A percentile compares a stretch with the other conserved stretches of the same genome.
Conservation (phyloP, 2,888 invertebrate genomes). For the Gisinianus flammeolus region DNA sequence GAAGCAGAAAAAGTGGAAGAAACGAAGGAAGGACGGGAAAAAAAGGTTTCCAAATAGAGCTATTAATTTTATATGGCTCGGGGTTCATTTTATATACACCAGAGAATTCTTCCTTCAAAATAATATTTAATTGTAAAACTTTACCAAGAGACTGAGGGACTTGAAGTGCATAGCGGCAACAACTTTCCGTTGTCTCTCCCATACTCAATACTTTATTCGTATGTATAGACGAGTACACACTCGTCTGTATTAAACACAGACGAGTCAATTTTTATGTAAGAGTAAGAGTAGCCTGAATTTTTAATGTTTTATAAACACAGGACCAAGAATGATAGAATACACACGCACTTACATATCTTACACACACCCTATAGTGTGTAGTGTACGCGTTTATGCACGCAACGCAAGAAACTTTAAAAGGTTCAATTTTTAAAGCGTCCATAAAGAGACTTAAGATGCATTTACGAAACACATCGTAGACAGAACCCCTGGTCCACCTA, state of each 20-base stretch:
- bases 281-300: neutral
- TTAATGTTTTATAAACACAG: neutral
- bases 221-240: too few relatives aligned
- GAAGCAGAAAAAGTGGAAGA: neutral
- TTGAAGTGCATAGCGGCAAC: neutral
- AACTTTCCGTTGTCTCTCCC: neutral
- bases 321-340: neutral
- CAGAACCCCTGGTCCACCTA: slow-evolving; percentile 26
- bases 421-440: slow-evolving; percentile 37
- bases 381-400: neutral
- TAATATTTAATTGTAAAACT: slow-evolving; percentile 9
- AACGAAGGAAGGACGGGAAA: neutral
- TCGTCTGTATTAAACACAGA: too few relatives aligned
- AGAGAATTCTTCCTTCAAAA: neutral
- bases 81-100: neutral
- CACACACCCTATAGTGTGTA: neutral
- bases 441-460: slow-evolving; percentile 28
- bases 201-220: neutral
- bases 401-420: slow-evolving; percentile 21
- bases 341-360: neutral
- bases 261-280: too few relatives aligned
- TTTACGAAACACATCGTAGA: slow-evolving; percentile 32
- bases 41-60: slow-evolving; percentile 13
- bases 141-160: neutral
- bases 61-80: slow-evolving; percentile 34